Conservation (phyloP, 2,888 invertebrate genomes). For the Seira sanloemensis region DNA sequence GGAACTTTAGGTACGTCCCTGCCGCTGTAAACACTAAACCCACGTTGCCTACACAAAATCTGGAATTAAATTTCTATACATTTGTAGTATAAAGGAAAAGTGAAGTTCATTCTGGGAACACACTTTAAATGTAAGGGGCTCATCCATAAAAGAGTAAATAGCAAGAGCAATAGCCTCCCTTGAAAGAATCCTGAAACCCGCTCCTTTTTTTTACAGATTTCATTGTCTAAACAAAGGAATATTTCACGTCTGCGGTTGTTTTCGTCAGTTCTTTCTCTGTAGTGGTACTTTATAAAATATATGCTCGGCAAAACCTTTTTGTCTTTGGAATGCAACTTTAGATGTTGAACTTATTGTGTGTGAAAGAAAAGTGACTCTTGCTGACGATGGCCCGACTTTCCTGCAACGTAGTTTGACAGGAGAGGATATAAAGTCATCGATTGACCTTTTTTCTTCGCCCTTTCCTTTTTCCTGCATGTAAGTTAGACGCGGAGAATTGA, state of each 20-base stretch:
- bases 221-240: conserved; percentile 13
- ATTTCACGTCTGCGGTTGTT: background rate
- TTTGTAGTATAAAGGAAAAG: background rate
- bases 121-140: background rate
- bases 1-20: background rate
- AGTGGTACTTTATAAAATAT: background rate
- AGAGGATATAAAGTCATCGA: background rate
- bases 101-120: background rate
- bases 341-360: background rate
- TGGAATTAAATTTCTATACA: background rate
- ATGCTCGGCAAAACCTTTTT: background rate
- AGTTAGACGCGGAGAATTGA: background rate
- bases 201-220: conserved; percentile 1
- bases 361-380: background rate
- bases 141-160: background rate
- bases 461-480: background rate
- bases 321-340: background rate
- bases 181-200: background rate
- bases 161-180: background rate
- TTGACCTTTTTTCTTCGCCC: conserved; percentile 6
- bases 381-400: background rate
- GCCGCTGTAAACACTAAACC: background rate
- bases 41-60: background rate
- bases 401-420: background rate
- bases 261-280: background rate